Conservation (phyloP, 2,797 vertebrate genomes). For the Perodicticus potto region DNA sequence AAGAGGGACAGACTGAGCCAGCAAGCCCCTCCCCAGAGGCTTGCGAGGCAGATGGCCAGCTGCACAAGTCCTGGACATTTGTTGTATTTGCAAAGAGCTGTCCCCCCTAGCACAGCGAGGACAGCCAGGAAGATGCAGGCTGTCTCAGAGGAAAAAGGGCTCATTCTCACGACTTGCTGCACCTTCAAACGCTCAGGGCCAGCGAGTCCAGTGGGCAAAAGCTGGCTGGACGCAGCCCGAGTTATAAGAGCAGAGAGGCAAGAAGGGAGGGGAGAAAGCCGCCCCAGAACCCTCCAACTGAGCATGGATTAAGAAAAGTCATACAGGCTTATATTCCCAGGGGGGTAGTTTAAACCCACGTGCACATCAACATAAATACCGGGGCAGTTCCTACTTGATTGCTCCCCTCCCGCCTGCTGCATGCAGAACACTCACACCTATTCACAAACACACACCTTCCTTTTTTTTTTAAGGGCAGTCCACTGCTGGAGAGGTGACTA, state of each 20-base stretch:
- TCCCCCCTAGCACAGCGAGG: not conserved
- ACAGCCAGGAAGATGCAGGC: constrained; percentile 75
- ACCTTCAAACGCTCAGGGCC: constrained; percentile 13
- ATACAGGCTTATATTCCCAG: constrained; percentile 10
- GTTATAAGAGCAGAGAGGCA: constrained; percentile 81
- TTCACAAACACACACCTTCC: not conserved
- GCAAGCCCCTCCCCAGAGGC: constrained; percentile 74
- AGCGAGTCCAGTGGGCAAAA: constrained; percentile 34
- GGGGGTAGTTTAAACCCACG: constrained; percentile 74
- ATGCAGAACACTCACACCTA: not conserved
- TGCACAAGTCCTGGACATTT: not conserved
- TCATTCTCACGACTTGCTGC: constrained; percentile 69
- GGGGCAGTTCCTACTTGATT: constrained; percentile 58
- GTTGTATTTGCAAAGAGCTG: constrained; percentile 36
- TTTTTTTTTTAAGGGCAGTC: constrained; percentile 68
- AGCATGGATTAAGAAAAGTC: constrained; percentile 73
- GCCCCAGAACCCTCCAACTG: constrained; percentile 56
- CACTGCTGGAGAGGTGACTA: constrained; percentile 83
- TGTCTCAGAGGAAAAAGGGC: constrained; percentile 25
- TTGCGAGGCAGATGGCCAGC: constrained; percentile 41
- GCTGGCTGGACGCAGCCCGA: constrained; percentile 62
- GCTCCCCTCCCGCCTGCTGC: not conserved
- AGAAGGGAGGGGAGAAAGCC: constrained; percentile 76
- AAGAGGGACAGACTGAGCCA: constrained; percentile 63
- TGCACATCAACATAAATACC: constrained; percentile 77